phyloP scores from a whole-genome alignment of 2,113 vertebrate genomes.

The Chloroceryle aenea region DNA sequence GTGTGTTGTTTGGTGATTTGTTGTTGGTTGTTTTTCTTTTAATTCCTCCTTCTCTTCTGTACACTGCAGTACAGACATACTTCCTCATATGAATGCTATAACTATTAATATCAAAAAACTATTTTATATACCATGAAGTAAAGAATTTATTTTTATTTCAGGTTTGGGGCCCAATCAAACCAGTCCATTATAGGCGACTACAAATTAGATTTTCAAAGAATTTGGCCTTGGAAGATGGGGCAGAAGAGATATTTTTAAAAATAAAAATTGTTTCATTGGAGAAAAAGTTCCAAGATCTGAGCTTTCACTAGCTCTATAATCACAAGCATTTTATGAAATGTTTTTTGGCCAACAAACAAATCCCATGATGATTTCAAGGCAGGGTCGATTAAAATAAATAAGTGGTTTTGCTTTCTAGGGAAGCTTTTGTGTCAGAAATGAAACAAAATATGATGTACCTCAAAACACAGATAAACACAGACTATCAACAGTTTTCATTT shows the following conservation, averaged over 20 bases:
- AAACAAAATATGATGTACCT: slow-evolving; percentile 17
- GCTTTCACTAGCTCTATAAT: not conserved
- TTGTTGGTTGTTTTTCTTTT: not conserved
- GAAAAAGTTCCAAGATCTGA: not conserved
- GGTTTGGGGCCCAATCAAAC: rapidly evolving
- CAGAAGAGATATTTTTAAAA: not conserved
- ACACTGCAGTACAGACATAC: not conserved
- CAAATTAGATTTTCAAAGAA: not conserved
- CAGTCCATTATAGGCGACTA: not conserved
- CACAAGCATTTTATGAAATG: not conserved
- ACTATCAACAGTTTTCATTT: not conserved
- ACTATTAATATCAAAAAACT: not conserved
- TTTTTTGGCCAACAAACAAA: slow-evolving; percentile 27
- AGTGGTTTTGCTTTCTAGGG: not conserved
- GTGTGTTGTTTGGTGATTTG: not conserved
- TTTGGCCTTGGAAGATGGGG: not conserved
- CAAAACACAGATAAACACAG: slow-evolving; percentile 2
- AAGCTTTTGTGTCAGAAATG: slow-evolving; percentile 19
- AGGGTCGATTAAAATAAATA: slow-evolving; percentile 45
- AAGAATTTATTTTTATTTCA: not conserved
- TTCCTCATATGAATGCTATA: not conserved
- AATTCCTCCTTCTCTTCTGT: not conserved
- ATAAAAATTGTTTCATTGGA: not conserved
- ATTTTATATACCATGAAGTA: not conserved
- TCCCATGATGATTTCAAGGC: not conserved